phyloP scores from a whole-genome alignment of 2,797 vertebrate species.

The Chrysolophus pictus region DNA sequence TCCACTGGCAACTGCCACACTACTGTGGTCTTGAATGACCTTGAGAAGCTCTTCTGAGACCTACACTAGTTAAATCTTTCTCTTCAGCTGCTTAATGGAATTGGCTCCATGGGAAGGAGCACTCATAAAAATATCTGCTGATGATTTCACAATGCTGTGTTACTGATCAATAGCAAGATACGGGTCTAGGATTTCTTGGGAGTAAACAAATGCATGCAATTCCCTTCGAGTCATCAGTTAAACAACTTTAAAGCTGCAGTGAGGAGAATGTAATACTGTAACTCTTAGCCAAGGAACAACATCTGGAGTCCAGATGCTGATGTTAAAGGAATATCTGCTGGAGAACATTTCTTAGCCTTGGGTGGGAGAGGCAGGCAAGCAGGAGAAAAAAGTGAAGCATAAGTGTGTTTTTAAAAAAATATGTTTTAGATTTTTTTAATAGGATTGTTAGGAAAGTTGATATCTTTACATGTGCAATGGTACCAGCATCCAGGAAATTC shows the following conservation, averaged over 20 bases:
- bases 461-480: neutral
- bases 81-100: neutral
- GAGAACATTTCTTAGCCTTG: neutral
- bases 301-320: conserved; percentile 27
- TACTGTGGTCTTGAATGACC: neutral
- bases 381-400: neutral
- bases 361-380: neutral
- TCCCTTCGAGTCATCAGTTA: neutral
- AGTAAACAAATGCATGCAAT: neutral
- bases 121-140: neutral
- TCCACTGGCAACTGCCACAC: neutral
- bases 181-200: neutral
- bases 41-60: neutral
- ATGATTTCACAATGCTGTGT: neutral
- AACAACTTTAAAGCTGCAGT: neutral
- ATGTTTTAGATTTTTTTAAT: neutral
- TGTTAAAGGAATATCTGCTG: neutral
- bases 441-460: neutral
- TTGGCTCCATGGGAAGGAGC: neutral
- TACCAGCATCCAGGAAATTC: neutral
- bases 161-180: neutral
- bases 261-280: neutral
- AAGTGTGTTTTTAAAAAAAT: neutral
- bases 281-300: conserved; percentile 5
- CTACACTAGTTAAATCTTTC: neutral